Conservation (phyloP, 2,797 vertebrate genomes). For the Monodelphis domestica region DNA sequence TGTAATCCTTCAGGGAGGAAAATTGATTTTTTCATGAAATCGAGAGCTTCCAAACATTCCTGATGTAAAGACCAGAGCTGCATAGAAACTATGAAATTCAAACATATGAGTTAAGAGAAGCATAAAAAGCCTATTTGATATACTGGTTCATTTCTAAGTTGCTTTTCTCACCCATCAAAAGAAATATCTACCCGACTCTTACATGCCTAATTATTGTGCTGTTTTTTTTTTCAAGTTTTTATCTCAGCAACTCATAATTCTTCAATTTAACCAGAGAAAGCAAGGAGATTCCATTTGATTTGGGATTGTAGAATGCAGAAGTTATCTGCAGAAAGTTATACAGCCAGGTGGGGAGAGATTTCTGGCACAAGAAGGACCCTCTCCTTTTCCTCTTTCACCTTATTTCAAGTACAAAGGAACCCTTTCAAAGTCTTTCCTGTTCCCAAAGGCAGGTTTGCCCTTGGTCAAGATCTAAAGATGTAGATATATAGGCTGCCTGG, state of each 20-base stretch:
- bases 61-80: neutral
- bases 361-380: neutral
- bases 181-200: neutral
- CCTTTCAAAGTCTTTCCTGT: neutral
- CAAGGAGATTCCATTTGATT: neutral
- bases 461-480: neutral
- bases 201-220: neutral
- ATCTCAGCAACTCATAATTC: neutral
- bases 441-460: neutral
- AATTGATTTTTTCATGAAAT: neutral
- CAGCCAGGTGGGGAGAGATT: neutral
- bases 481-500: neutral
- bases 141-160: neutral
- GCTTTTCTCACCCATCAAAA: neutral
- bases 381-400: neutral
- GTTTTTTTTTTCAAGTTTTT: neutral
- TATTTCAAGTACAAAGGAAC: neutral
- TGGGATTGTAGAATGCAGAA: neutral
- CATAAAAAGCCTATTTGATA: neutral
- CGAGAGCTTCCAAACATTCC: neutral
- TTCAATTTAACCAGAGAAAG: neutral
- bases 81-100: neutral
- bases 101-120: neutral
- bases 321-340: neutral
- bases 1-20: fast-evolving